Evolutionary conservation across 2,113 vertebrate species (phyloP).

Genomic region (Notarius quadriscutis): DNA sequence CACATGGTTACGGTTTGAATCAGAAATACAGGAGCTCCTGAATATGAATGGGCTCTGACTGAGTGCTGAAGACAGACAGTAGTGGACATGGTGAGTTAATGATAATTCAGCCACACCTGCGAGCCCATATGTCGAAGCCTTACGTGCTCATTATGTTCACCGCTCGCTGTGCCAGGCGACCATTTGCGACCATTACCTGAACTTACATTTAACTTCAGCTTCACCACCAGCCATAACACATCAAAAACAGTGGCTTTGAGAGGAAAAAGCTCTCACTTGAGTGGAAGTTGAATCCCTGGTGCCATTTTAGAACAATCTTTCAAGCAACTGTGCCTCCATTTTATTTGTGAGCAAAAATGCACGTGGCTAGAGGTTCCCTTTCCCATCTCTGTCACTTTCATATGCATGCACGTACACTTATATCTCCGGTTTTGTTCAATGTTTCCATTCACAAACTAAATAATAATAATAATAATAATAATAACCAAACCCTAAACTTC

Average conservation of each 20-base stretch:
- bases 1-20: constrained; percentile 4
- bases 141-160: background rate
- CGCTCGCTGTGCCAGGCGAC: background rate
- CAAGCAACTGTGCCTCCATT: constrained; percentile 30
- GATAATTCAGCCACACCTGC: background rate
- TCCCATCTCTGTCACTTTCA: background rate
- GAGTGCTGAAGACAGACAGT: background rate
- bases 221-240: background rate
- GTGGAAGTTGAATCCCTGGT: constrained; percentile 14
- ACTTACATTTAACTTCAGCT: background rate
- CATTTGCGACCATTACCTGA: background rate
- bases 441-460: background rate
- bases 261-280: background rate
- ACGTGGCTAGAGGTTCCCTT: background rate
- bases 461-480: background rate
- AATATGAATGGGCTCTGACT: background rate
- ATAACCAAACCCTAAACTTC: background rate
- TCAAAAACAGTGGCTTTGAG: background rate
- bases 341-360: constrained; percentile 35
- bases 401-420: background rate
- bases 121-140: background rate
- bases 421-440: background rate
- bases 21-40: constrained; percentile 3
- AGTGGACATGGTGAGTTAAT: background rate
- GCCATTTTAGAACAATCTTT: constrained; percentile 35